Conservation (phyloP, 2,888 invertebrate species). For the Cataglyphis albicans region DNA sequence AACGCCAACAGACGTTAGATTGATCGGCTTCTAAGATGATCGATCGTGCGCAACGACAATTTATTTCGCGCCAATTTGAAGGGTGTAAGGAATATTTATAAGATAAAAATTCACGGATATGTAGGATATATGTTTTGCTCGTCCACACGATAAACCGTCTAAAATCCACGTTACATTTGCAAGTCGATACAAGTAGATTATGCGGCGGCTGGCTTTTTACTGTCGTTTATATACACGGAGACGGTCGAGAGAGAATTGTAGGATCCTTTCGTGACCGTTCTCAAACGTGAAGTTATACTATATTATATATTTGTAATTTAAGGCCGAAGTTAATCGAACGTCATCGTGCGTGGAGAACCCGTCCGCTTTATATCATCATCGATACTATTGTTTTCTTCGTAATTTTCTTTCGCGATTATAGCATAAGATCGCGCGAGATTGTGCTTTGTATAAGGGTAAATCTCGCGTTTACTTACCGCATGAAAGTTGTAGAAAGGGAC, state of each 20-base stretch:
- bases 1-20: neutral
- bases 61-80: neutral
- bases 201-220: neutral
- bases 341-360: neutral
- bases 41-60: slow-evolving; percentile 11
- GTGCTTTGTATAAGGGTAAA: neutral
- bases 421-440: neutral
- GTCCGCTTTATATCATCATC: neutral
- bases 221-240: neutral
- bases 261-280: neutral
- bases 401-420: neutral
- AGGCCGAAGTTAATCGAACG: neutral
- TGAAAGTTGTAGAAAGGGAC: slow-evolving; percentile 50
- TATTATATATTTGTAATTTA: slow-evolving; percentile 22
- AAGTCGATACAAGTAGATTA: slow-evolving; percentile 9
- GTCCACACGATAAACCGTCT: neutral
- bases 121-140: neutral
- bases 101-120: slow-evolving; percentile 15
- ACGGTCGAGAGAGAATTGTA: neutral
- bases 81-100: neutral
- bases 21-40: slow-evolving; percentile 9
- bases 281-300: neutral
- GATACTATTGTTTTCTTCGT: neutral
- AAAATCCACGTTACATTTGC: neutral
- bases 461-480: slow-evolving; percentile 15